Conservation (phyloP, 1,140 invertebrate genomes). For the Probaryconus sp. region DNA sequence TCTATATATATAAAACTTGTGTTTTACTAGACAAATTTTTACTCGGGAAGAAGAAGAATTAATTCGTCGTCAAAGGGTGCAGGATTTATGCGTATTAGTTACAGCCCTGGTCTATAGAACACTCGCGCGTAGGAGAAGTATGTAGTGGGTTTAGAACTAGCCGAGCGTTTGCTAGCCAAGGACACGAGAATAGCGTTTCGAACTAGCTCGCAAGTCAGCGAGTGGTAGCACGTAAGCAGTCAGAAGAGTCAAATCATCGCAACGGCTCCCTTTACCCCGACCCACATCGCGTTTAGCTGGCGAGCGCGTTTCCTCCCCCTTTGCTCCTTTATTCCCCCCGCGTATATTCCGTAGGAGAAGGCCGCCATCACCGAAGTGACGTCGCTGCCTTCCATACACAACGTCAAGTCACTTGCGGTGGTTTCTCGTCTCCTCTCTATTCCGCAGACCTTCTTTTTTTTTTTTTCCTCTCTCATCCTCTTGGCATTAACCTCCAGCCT, state of each 20-base stretch:
- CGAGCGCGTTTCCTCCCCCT: conserved; percentile 46
- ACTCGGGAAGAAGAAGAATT: too few relatives aligned
- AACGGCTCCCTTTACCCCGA: conserved; percentile 67
- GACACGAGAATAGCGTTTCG: conserved; percentile 63
- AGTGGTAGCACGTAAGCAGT: conserved; percentile 26
- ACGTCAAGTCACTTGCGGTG: conserved; percentile 30
- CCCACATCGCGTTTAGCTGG: conserved; percentile 62
- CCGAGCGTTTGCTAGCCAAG: conserved; percentile 68
- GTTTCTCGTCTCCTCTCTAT: conserved; percentile 55
- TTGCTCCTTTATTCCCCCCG: conserved; percentile 32
- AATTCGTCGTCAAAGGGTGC: too few relatives aligned
- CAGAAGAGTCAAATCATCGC: conserved; percentile 62
- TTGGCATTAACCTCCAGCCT: conserved; percentile 62
- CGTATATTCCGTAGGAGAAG: neutral
- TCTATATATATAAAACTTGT: too few relatives aligned
- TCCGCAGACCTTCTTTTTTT: conserved; percentile 63
- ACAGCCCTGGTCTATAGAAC: conserved; percentile 60
- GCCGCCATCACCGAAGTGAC: conserved; percentile 14
- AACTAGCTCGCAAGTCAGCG: conserved; percentile 27
- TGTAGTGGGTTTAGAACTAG: conserved; percentile 61
- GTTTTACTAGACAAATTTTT: too few relatives aligned
- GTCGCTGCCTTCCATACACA: conserved; percentile 36
- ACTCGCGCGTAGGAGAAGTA: conserved; percentile 39
- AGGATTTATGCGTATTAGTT: conserved; percentile 27
- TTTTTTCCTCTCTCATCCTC: conserved; percentile 66